phyloP scores from a whole-genome alignment of 1,140 invertebrate genomes.

The Thereuonema tuberculata region DNA sequence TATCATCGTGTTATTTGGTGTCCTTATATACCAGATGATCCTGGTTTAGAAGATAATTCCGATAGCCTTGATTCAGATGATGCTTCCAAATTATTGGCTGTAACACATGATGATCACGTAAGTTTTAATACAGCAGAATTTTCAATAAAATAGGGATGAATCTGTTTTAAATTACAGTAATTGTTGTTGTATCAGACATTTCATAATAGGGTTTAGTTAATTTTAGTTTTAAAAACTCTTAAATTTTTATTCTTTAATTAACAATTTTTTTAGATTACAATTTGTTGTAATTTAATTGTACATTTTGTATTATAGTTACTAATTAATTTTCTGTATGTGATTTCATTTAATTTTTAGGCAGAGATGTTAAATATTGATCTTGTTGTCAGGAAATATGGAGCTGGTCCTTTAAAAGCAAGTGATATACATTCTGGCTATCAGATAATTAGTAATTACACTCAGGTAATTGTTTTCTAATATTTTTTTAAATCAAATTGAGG shows the following conservation, averaged over 20 bases:
- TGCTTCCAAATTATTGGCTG: conserved; percentile 58
- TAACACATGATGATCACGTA: conserved; percentile 60
- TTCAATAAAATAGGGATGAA: background rate
- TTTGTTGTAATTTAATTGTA: background rate
- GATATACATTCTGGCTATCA: conserved; percentile 42
- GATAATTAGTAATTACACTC: conserved; percentile 47
- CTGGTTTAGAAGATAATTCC: conserved; percentile 28
- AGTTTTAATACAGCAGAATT: too few species aligned
- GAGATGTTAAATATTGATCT: conserved; percentile 47
- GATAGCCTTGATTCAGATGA: conserved; percentile 42
- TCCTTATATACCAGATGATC: conserved; percentile 62
- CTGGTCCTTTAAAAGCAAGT: conserved; percentile 33
- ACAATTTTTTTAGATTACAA: background rate
- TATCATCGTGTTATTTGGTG: conserved; percentile 71
- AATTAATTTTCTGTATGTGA: too few species aligned
- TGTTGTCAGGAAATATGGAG: conserved; percentile 37
- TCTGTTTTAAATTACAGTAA: too few species aligned
- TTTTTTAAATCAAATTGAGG: background rate
- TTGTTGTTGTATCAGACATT: too few species aligned
- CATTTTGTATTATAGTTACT: background rate
- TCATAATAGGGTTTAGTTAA: too few species aligned
- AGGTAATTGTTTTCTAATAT: conserved; percentile 17
- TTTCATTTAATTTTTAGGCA: conserved; percentile 40
- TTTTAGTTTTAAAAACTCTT: too few species aligned
- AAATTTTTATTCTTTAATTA: background rate